Percentiles rank a stretch among this genome's conserved stretches.
phyloP scores from a whole-genome alignment of 2,888 invertebrate species.

The Eilema griseolum region DNA sequence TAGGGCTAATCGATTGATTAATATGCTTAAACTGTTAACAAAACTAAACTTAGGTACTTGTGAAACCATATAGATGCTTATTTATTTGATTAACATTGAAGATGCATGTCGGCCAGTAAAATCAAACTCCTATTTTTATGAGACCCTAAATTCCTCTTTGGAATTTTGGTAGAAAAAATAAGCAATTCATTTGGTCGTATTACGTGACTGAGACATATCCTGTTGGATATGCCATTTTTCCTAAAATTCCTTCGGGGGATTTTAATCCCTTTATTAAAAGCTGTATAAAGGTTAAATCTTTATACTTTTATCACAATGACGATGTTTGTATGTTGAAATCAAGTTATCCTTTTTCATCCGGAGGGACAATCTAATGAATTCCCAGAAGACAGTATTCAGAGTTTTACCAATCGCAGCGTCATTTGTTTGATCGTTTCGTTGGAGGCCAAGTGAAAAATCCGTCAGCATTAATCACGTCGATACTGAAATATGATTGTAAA shows the following conservation, averaged over 20 bases:
- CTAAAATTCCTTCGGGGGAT: constrained; percentile 30
- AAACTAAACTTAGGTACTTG: no score
- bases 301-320: constrained; percentile 49
- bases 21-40: not conserved
- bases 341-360: constrained; percentile 61
- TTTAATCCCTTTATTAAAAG: constrained; percentile 36
- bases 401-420: constrained; percentile 75
- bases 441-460: constrained; percentile 81
- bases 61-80: no score
- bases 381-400: constrained; percentile 69
- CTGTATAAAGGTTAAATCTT: constrained; percentile 27
- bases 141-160: constrained; percentile 37
- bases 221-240: constrained; percentile 64
- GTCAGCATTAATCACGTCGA: constrained; percentile 82
- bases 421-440: constrained; percentile 81
- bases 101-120: not conserved
- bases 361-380: constrained; percentile 73
- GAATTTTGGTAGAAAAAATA: constrained; percentile 54
- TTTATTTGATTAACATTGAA: no score
- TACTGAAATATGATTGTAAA: constrained; percentile 82
- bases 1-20: no score
- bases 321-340: constrained; percentile 64
- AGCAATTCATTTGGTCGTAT: constrained; percentile 61
- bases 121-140: not conserved
- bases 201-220: constrained; percentile 69